Evolutionary conservation across 2,113 vertebrate genomes (phyloP), one percentile per base, ranked within the genome.

Genomic region (Lynx canadensis): DNA sequence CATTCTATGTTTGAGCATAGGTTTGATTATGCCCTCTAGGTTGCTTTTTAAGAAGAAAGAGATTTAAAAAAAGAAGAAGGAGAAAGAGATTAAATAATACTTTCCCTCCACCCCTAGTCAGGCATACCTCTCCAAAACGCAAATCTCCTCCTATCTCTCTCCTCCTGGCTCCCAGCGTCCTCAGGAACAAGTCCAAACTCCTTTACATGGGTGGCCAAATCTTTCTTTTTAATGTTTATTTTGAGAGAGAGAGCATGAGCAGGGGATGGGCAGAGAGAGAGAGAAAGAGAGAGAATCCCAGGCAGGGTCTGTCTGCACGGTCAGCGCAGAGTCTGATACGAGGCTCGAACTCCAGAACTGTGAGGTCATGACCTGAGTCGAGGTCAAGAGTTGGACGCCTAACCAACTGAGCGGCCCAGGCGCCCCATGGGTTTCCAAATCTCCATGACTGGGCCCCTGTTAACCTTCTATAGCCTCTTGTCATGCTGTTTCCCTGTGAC

Each of bases 11-110:
- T 81, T 87, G 55, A 95, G 80, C 45, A 5, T 45, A 83, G 68
- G 52, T 92, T 97, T 69, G 55, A 95, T 91, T 95, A 94, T 83
- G 33, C 45, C 80, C 71, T 84, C 27, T 48, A 83, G 33, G 63
- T 89, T 92, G 71, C 41, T 91, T 97, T 94, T 91, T 83, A 93
- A 92, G 83, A 96, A 97, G 89, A 92, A 94, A 81, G 55, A 55
- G 55, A 55, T 55, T 55, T 19, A 55, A 55, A 55, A 55, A 55
- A 55, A 55, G 14, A 89, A 95, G 69, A 4, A 41, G 45, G 57
- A 55, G 14, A 85, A 95, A 81, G 5, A 41, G 45, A 65, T 41
- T 50, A 96, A 93, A 76, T 79, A 94, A 82, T 92, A 38, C 41
- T 96, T 45, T 90, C 52, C 52, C 31, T 94, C 33, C 3, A 73